Conservation (phyloP, 2,113 vertebrate species). For the Bufo bufo region DNA sequence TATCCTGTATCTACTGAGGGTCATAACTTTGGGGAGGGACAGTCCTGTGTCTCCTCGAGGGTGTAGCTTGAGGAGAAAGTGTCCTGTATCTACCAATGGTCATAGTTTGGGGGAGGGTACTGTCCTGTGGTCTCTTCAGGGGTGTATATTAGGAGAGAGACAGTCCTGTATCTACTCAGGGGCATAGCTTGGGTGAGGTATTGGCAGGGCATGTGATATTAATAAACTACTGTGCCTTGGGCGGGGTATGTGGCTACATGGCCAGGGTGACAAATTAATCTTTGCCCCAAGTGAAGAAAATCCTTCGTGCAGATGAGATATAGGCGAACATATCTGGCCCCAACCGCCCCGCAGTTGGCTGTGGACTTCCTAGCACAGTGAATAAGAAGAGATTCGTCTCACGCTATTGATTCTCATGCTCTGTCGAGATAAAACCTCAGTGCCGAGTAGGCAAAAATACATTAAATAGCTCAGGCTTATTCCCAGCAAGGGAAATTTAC, state of each 20-base stretch:
- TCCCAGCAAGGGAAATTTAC: constrained; percentile 28
- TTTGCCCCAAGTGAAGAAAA: background rate
- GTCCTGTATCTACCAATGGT: too few relatives aligned
- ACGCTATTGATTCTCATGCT: constrained; percentile 21
- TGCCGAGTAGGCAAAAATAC: constrained; percentile 30
- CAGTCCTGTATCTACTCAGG: background rate
- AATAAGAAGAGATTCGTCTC: background rate
- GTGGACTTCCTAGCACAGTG: background rate
- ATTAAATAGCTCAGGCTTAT: constrained; percentile 7
- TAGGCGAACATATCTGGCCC: background rate
- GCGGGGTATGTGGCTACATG: background rate
- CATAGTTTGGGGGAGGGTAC: too few relatives aligned
- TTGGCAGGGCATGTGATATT: too few relatives aligned
- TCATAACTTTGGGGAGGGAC: too few relatives aligned
- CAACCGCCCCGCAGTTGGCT: background rate
- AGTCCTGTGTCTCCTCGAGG: too few relatives aligned
- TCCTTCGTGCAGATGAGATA: background rate
- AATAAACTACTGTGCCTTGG: background rate
- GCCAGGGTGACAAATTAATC: background rate
- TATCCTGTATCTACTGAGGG: too few relatives aligned
- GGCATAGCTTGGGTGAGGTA: background rate
- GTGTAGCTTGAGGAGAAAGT: too few relatives aligned
- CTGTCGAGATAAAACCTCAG: constrained; percentile 6
- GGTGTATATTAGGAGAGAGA: too few relatives aligned
- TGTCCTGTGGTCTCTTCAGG: too few relatives aligned